Evolutionary conservation across 2,113 vertebrate species (phyloP).

Genomic region (Eptesicus fuscus): DNA sequence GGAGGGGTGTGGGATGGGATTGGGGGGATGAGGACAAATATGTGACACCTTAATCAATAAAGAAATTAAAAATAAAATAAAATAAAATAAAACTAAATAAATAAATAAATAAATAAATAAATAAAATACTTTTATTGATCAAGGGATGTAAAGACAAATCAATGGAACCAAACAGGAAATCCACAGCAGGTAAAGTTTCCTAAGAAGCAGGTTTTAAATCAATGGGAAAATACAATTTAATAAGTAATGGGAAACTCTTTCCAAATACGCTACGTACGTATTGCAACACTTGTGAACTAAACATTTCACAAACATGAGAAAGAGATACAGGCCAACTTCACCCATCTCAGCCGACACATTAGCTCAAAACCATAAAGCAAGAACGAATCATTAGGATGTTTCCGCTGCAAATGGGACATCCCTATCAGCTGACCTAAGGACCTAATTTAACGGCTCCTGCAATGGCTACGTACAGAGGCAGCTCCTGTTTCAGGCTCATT

Average conservation of each 20-base stretch:
- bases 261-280: no score
- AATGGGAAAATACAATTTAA: neutral
- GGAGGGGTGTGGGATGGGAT: no score
- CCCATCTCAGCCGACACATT: neutral
- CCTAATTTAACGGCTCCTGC: no score
- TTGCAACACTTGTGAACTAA: neutral
- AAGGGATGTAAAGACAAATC: neutral
- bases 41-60: no score
- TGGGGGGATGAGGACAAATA: no score
- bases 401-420: neutral
- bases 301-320: neutral
- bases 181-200: neutral
- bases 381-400: neutral
- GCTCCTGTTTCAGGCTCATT: neutral
- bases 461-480: neutral
- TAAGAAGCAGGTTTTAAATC: neutral
- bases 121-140: neutral
- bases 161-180: neutral
- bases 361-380: neutral
- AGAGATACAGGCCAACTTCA: neutral
- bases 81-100: no score
- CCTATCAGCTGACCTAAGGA: neutral
- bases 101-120: no score
- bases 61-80: no score
- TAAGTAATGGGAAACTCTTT: neutral